Evolutionary conservation across 1,140 invertebrate species (phyloP), one percentile per base, ranked within the genome.

Genomic region (Samia ricini): DNA sequence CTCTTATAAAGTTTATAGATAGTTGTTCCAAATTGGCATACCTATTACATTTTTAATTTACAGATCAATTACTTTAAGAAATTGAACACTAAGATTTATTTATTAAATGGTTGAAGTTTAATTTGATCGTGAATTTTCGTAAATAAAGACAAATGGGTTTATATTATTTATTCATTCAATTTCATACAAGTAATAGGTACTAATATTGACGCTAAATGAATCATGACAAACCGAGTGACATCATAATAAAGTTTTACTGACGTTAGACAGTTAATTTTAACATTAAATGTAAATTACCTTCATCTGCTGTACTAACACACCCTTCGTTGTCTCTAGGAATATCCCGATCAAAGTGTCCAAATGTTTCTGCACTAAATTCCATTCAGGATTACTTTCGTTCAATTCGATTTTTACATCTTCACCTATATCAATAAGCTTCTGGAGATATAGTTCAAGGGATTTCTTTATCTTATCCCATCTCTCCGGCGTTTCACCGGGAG

Each of bases 381-480:
- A 83, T 55, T 91, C 85, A 0, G 88, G 77, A 23, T 77, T 71
- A 19, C 76, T 89, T 29, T 91, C 90, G 42, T 91, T 91, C 8
- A 91, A 52, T 61, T 91, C 90, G 4, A 91, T 52, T 58, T 90
- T 90, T 0, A 91, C 84, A 70, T 91, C 90, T 56, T 91, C 90
- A 0, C 85, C 85, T 1, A 91, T 83, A 49, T 91, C 89, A 49
- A 91, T 89, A 7, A 91, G 65, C 65, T 90, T 91, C 60, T 91
- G 88, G 6, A 91, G 69, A 58, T 91, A 91, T 59, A 84, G 59
- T 56, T 91, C 85, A n/a, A 91, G 63, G 0, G 90, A 88, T 20
- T 81, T 76, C 66, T 90, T 91, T n/a, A 91, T 91, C 71, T 86
- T 91, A 72, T 91, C 85, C 90, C 90, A 91, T 62, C 90, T 68